These are phyloP conservation scores for Stegophylla sp. DNA, from an alignment of 2,888 invertebrate genomes.

Conservation along the genomic window DNA sequence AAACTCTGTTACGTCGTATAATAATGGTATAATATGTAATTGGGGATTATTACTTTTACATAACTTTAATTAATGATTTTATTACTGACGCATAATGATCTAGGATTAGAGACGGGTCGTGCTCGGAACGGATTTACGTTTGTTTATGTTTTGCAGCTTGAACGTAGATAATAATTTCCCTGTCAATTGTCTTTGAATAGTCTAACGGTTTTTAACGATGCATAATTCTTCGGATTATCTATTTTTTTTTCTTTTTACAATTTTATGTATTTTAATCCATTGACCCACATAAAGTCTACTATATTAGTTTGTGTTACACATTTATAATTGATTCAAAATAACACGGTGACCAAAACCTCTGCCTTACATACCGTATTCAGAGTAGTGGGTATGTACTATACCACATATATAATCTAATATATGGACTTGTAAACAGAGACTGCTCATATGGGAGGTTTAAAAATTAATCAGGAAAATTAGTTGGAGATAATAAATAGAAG, in stretches of 20 bases:
- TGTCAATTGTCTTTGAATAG: constrained; percentile 9
- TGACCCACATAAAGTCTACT: background rate
- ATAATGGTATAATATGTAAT: too few relatives aligned
- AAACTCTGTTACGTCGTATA: too few relatives aligned
- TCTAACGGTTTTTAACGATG: constrained; percentile 12
- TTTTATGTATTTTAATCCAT: background rate
- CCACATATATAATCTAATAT: too few relatives aligned
- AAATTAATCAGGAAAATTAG: too few relatives aligned
- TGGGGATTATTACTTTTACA: background rate
- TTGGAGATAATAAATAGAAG: too few relatives aligned
- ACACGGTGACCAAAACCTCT: background rate
- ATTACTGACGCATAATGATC: background rate
- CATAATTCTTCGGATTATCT: constrained; percentile 17
- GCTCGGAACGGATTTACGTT: constrained; percentile 20
- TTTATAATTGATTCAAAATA: background rate
- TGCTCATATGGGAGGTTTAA: background rate
- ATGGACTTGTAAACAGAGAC: background rate
- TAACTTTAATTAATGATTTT: background rate
- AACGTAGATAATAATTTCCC: constrained; percentile 1
- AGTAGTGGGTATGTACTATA: background rate
- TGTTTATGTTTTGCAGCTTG: constrained; percentile 1
- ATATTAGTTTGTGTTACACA: background rate
- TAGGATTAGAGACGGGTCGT: constrained; percentile 1
- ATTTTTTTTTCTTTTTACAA: background rate
- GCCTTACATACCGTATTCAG: background rate